Evolutionary conservation across 1,140 invertebrate genomes (phyloP), one percentile per base, ranked within the genome.

Genomic region (Ericerus pela): DNA sequence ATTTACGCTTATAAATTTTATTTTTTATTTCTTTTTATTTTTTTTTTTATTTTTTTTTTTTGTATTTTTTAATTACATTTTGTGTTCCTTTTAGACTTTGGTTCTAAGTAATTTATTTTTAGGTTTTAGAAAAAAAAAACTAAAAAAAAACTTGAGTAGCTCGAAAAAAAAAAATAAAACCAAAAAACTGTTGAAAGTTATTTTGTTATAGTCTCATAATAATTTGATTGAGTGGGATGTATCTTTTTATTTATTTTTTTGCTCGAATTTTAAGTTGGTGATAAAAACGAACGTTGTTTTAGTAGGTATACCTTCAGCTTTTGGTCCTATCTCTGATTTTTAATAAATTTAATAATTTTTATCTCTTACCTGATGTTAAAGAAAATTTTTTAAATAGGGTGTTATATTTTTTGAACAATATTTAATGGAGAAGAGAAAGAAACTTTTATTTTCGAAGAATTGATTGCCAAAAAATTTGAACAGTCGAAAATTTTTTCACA

Each of bases 1-100:
- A 24, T 47, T 47, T 47, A 47, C 41, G 41, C 41, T 47, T 47
- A 47, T 24, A 22, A 10, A 24, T 22, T 18, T 47, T 47, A 24
- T 47, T 47, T 22, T 47, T 47, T 16, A 16, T 33, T n/a, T 10
- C 8, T 33, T 33, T 33, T 33, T 33, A 33, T n/a, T 10, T 10
- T n/a, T 8, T 10, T 33, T 33, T 33, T 33, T 33, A 8, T 33
- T 33, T 33, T 33, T n/a, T 33, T 33, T 33, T 33, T 33, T 38
- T 38, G n/a, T 33, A 10, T 33, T 33, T 33, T 33, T 33, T 10
- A 33, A 33, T 33, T n/a, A 33, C 8, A n/a, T 33, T 10, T 10
- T 33, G n/a, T n/a, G 30, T 33, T 33, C 30, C 8, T 10, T n/a
- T 10, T 33, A 33, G 30, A 10, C 30, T 33, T 33, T 33, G 30